Conservation (phyloP, 2,888 invertebrate species). For the Acleris sparsana region DNA sequence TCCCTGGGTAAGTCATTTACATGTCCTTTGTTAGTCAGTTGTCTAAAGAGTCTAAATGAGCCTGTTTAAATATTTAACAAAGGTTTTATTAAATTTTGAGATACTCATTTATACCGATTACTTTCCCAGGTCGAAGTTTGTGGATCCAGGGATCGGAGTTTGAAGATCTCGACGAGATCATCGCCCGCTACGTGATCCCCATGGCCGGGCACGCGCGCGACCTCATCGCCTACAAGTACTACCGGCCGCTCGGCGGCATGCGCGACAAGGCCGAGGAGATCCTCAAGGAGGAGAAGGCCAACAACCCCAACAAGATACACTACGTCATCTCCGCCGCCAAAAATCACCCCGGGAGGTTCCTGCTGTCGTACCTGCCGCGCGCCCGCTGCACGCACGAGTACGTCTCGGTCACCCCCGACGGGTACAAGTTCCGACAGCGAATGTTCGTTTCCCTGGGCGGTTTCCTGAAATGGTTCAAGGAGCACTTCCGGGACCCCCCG, state of each 20-base stretch:
- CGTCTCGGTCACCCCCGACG: constrained; percentile 95
- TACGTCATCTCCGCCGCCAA: constrained; percentile 93
- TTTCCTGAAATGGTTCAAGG: constrained; percentile 98
- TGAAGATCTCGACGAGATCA: constrained; percentile 99
- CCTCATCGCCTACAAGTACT: constrained; percentile 95
- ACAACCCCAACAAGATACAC: constrained; percentile 94
- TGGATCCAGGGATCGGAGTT: constrained; percentile 97
- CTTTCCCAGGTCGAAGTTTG: constrained; percentile 81
- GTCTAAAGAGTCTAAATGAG: neutral
- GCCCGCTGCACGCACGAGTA: constrained; percentile 95
- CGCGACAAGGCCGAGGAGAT: constrained; percentile 94
- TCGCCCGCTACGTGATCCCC: constrained; percentile 97
- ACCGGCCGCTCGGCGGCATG: constrained; percentile 89
- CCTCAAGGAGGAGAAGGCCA: constrained; percentile 94
- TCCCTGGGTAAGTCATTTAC: constrained; percentile 88
- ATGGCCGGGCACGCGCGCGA: constrained; percentile 98
- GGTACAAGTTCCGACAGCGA: constrained; percentile 94
- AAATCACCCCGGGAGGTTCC: constrained; percentile 95
- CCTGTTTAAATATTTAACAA: too few species aligned
- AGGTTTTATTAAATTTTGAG: too few species aligned
- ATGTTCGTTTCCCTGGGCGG: constrained; percentile 91
- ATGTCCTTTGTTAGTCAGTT: neutral
- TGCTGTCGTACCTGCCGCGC: constrained; percentile 96
- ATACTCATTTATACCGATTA: neutral
- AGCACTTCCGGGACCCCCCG: constrained; percentile 96